phyloP scores from a whole-genome alignment of 2,113 vertebrate species.

The Phoxinus phoxinus region DNA sequence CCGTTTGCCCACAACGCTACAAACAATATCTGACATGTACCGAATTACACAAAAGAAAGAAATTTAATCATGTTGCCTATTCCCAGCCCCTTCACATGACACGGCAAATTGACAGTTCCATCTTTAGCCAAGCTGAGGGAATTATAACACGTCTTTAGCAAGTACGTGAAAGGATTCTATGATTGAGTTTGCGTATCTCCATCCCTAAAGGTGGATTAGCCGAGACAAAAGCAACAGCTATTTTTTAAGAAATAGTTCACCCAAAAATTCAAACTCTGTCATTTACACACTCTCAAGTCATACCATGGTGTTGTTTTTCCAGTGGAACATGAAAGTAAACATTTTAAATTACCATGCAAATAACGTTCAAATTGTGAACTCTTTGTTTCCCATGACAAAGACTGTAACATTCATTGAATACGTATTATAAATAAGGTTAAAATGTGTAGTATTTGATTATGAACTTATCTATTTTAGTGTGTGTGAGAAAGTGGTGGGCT shows the following conservation, averaged over 20 bases:
- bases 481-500: neutral
- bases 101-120: slow-evolving; percentile 21
- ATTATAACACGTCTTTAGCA: neutral
- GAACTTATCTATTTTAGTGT: neutral
- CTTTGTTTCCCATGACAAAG: neutral
- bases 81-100: neutral
- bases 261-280: neutral
- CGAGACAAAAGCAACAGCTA: neutral
- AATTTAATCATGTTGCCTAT: slow-evolving; percentile 23
- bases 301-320: too few relatives aligned
- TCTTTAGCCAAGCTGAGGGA: neutral
- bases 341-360: neutral
- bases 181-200: neutral
- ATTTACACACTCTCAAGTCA: neutral
- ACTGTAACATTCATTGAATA: neutral
- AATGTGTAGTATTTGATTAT: neutral
- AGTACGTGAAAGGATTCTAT: neutral
- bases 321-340: too few relatives aligned
- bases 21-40: slow-evolving; percentile 25
- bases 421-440: neutral
- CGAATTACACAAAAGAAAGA: slow-evolving; percentile 12
- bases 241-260: neutral
- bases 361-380: neutral
- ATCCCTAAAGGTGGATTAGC: neutral
- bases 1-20: neutral